phyloP scores from a whole-genome alignment of 30 jellyfish, hydroid and myxozoan species.

The Aurelia aurita complex sp. Pacific region DNA sequence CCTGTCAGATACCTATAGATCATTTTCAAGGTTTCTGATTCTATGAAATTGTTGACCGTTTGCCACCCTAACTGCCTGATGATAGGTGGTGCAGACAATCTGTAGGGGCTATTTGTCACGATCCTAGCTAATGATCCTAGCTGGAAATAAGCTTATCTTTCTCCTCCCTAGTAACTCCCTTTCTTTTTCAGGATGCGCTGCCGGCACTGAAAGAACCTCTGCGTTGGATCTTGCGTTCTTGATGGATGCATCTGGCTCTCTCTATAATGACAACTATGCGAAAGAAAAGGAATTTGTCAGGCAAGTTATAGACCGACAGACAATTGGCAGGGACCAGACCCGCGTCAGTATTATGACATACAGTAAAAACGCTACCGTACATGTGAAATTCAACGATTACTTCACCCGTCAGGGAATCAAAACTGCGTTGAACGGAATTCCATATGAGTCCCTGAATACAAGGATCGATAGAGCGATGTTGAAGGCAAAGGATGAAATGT shows the following conservation, averaged over 20 bases:
- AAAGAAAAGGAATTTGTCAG: constrained; percentile 75
- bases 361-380: constrained; percentile 76
- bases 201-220: not conserved
- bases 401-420: constrained; percentile 23
- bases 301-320: constrained; percentile 60
- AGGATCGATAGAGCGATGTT: constrained; percentile 85
- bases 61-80: too few species aligned
- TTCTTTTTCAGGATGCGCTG: constrained; percentile 54
- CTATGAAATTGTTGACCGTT: too few species aligned
- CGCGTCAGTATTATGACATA: constrained; percentile 68
- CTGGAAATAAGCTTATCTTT: not conserved
- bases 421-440: constrained; percentile 62
- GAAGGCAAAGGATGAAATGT: constrained; percentile 62
- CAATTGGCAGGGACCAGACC: constrained; percentile 41
- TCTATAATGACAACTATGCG: constrained; percentile 45
- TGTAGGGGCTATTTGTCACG: not conserved
- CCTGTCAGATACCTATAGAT: too few species aligned
- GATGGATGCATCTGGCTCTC: constrained; percentile 91
- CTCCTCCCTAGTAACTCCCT: not conserved
- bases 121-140: not conserved
- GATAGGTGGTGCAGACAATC: too few species aligned
- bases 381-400: constrained; percentile 55
- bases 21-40: too few species aligned
- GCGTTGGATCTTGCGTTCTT: constrained; percentile 82
- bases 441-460: constrained; percentile 71